Evolutionary conservation across 1,140 invertebrate species (phyloP), one percentile per base, ranked within the genome.

Genomic region (Battus philenor): DNA sequence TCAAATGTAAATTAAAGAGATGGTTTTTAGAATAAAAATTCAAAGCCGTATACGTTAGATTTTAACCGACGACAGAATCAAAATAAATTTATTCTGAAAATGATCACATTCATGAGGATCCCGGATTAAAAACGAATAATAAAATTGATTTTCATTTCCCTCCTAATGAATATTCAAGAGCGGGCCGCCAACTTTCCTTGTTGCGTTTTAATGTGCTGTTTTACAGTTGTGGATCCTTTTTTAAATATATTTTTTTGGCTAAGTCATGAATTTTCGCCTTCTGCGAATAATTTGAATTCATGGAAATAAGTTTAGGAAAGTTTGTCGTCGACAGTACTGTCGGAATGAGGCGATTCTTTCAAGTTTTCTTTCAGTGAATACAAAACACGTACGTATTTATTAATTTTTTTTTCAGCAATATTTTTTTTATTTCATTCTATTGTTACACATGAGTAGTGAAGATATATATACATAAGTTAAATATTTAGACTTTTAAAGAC

Each of bases 161-260:
- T 62, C 64, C 66, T 68, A 59, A 76, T 78, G 67, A 81, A 81
- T 78, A 81, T 76, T 77, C 64, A 80, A 64, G 52, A 59, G 26
- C 47, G 57, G 57, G 50, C 50, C 47, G 51, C 38, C 13, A 70
- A 65, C 52, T 62, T 70, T 64, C 56, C 60, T 51, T 65, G 67
- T 71, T 61, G 56, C 53, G 55, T 59, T 55, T 68, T 70, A 64
- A 70, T 66, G 67, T 72, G 47, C 46, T 34, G 48, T 60, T 69
- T 65, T 60, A 66, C 68, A 60, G 59, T 68, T 64, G 62, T 62
- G 56, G 39, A 51, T 27, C 30, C 16, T 41, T 39, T 27, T 26
- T 27, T 6, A 20, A 20, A 2, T 20, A 6, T 20, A 6, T 6
- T 20, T 20, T 20, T 20, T 3, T 3, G 32, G 17, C 32, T 34